Percentiles rank a stretch among this genome's conserved stretches.
These are phyloP conservation scores for Agonum fuliginosum DNA, from an alignment of 2,888 invertebrate species.

Conservation along the genomic window DNA sequence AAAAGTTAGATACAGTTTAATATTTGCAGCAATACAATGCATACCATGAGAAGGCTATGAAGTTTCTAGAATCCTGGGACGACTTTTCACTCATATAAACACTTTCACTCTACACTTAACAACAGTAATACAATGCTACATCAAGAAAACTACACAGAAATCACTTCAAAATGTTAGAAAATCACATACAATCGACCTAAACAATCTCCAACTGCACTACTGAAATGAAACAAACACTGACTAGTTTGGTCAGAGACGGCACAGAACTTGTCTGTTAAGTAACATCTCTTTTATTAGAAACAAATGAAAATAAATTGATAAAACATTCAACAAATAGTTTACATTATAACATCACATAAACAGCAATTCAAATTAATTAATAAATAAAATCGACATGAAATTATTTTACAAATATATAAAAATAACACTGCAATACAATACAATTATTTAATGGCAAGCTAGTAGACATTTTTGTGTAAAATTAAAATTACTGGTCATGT, in stretches of 20 bases:
- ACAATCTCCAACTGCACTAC: too few species aligned
- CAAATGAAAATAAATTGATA: not conserved
- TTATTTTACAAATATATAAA: not conserved
- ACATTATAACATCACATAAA: not conserved
- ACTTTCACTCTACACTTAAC: too few species aligned
- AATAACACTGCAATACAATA: not conserved
- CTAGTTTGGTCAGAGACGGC: not conserved
- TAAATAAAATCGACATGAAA: not conserved
- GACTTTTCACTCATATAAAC: too few species aligned
- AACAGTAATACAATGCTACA: too few species aligned
- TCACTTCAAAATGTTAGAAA: too few species aligned
- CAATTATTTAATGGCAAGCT: not conserved
- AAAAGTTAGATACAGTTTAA: too few species aligned
- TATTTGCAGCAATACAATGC: too few species aligned
- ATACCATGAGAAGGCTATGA: too few species aligned
- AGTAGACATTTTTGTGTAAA: not conserved
- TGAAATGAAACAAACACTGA: not conserved
- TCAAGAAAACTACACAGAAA: too few species aligned
- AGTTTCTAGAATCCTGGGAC: too few species aligned
- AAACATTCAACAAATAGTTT: not conserved
- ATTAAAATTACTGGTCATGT: not conserved
- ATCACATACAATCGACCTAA: too few species aligned
- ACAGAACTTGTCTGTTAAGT: not conserved
- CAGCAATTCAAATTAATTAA: not conserved
- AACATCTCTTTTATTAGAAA: not conserved